Evolutionary conservation across 2,888 invertebrate species (phyloP).

Genomic region (Pteria penguin): DNA sequence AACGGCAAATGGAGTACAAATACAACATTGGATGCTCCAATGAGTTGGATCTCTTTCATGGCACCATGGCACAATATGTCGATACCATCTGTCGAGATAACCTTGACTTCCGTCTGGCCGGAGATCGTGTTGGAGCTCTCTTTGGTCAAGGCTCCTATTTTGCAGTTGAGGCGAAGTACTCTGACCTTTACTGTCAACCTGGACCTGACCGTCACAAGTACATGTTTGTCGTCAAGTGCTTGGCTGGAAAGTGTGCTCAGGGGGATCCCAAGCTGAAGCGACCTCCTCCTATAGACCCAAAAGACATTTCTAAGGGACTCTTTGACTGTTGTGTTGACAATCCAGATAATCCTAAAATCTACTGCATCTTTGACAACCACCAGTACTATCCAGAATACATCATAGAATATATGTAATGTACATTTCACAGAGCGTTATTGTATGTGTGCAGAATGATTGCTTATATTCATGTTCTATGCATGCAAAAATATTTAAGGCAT

Average conservation of each 20-base stretch:
- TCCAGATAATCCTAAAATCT: conserved; percentile 62
- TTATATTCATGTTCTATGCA: too few relatives aligned
- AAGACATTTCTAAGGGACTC: conserved; percentile 43
- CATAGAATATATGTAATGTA: conserved; percentile 61
- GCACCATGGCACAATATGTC: conserved; percentile 37
- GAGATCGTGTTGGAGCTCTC: conserved; percentile 57
- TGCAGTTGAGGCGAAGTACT: conserved; percentile 61
- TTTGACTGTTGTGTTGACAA: conserved; percentile 73
- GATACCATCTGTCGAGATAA: conserved; percentile 56
- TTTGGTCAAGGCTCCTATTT: conserved; percentile 67
- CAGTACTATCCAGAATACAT: conserved; percentile 76
- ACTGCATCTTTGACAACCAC: conserved; percentile 68
- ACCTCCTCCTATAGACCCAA: conserved; percentile 62
- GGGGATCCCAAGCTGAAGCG: conserved; percentile 60
- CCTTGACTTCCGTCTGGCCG: conserved; percentile 61
- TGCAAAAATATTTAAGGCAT: too few relatives aligned
- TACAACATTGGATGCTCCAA: conserved; percentile 49
- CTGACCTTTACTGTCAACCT: conserved; percentile 57
- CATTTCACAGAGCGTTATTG: too few relatives aligned
- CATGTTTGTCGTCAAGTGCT: conserved; percentile 70
- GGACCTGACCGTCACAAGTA: conserved; percentile 52
- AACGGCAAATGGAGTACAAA: conserved; percentile 24
- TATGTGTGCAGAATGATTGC: too few relatives aligned
- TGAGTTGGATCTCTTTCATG: conserved; percentile 51
- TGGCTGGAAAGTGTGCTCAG: conserved; percentile 63